phyloP scores from a whole-genome alignment of 1,140 invertebrate genomes.

The Ips nitidus region DNA sequence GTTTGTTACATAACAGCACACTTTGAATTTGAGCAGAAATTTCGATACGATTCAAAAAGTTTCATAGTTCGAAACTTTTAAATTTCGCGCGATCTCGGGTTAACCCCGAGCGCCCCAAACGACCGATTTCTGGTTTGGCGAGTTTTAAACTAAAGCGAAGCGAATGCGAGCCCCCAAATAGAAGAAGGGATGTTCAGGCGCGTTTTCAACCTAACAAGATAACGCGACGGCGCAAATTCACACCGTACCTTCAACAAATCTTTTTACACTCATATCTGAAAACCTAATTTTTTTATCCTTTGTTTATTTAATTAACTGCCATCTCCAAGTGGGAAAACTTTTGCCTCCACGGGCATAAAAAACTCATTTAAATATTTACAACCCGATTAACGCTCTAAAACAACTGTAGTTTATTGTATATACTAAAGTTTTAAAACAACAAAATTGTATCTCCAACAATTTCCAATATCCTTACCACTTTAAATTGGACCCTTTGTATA shows the following conservation, averaged over 20 bases:
- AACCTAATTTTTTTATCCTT: too few species aligned
- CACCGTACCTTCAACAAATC: slow-evolving; percentile 3
- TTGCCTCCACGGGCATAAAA: too few species aligned
- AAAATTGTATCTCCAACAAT: too few species aligned
- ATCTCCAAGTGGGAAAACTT: too few species aligned
- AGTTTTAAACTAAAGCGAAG: slow-evolving; percentile 37
- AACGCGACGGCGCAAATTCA: slow-evolving; percentile 41
- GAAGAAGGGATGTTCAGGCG: slow-evolving; percentile 43
- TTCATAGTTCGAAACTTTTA: slow-evolving; percentile 33
- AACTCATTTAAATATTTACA: too few species aligned
- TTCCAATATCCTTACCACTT: too few species aligned
- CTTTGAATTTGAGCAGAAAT: slow-evolving; percentile 20
- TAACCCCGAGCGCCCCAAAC: slow-evolving; percentile 24
- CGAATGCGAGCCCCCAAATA: slow-evolving; percentile 40
- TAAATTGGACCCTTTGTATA: too few species aligned
- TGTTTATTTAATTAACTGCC: too few species aligned
- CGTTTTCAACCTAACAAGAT: slow-evolving; percentile 45
- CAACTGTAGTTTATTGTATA: too few species aligned
- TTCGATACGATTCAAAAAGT: slow-evolving; percentile 26
- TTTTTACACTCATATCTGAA: neutral
- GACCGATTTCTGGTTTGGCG: slow-evolving; percentile 29
- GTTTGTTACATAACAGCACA: slow-evolving; percentile 17
- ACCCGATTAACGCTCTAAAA: too few species aligned
- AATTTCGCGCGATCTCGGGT: slow-evolving; percentile 29
- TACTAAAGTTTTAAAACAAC: too few species aligned